Conservation (phyloP, 2,888 invertebrate species). For the Mesoligia furuncula region DNA sequence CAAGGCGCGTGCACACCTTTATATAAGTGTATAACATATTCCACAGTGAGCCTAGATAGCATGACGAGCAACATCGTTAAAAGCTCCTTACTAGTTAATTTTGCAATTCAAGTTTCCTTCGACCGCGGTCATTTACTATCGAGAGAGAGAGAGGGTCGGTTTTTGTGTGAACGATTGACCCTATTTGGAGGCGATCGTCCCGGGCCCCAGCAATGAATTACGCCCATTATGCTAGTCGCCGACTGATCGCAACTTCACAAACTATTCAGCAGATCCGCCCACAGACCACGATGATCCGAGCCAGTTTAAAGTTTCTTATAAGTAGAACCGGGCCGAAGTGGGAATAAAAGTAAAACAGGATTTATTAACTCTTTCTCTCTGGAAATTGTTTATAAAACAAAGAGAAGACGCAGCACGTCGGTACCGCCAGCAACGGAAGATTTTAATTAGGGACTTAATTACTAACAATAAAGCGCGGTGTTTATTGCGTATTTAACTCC, state of each 20-base stretch:
- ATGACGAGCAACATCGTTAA: conserved; percentile 32
- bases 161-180: conserved; percentile 68
- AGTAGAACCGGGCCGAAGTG: neutral
- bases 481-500: neutral
- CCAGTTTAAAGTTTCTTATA: conserved; percentile 24
- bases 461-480: neutral
- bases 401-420: neutral
- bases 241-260: conserved; percentile 67
- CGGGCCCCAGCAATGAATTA: conserved; percentile 68
- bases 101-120: conserved; percentile 44
- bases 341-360: conserved; percentile 5
- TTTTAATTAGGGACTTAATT: neutral
- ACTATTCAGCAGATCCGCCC: conserved; percentile 62
- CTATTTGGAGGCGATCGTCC: conserved; percentile 65
- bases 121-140: conserved; percentile 33
- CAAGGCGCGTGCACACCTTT: conserved; percentile 69
- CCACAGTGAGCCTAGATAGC: conserved; percentile 39
- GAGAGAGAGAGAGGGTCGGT: conserved; percentile 22
- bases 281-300: conserved; percentile 21
- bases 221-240: conserved; percentile 64
- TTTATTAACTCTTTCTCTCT: conserved; percentile 2
- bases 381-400: neutral
- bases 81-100: conserved; percentile 33
- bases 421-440: too few relatives aligned
- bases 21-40: conserved; percentile 70